Evolutionary conservation across 2,888 invertebrate species (phyloP), one percentile per base, ranked within the genome.

Genomic region (Zhuqinia jingwanae): DNA sequence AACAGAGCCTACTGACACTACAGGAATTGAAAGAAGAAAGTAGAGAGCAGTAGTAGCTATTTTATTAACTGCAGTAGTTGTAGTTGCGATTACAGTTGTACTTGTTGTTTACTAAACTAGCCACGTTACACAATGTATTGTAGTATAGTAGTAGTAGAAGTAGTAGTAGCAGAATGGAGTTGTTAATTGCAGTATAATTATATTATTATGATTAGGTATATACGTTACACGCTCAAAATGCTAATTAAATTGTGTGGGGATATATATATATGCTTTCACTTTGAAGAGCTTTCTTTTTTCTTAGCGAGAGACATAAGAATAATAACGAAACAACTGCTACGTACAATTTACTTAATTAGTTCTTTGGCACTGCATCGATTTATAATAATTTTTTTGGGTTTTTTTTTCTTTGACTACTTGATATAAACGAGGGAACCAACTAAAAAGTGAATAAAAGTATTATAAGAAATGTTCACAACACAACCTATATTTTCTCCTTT

Each of bases 151-250:
- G n/a, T n/a, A 58, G 2, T 5, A 10, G 45, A 63, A 63, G 45
- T 45, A 63, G 42, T 56, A 78, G 25, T 60, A n/a, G n/a, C n/a
- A n/a, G n/a, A 79, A 79, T 79, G 63, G 47, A 78, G 75, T 42
- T 75, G 75, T 82, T 82, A 82, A 75, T 82, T 75, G 60, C 50
- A 58, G 82, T 76, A 65, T 63, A 53, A 70, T 42, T 56, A 68
- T 65, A 70, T 42, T 56, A 68, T 65, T 68, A 77, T 65, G 70
- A 70, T 47, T 50, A 20, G n/a, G 17, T n/a, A 63, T n/a, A n/a
- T n/a, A 36, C 36, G 65, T 36, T 53, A 45, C 84, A 68, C 47
- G 68, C 84, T 63, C 70, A 53, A 60, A 77, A 77, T 56, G 76
- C 75, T 75, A 83, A 76, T 50, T 76, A 65, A 70, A 68, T 47